Percentiles rank a stretch among this genome's conserved stretches.
Conservation (phyloP, 2,797 vertebrate species). For the Sebastes hubbsi region DNA sequence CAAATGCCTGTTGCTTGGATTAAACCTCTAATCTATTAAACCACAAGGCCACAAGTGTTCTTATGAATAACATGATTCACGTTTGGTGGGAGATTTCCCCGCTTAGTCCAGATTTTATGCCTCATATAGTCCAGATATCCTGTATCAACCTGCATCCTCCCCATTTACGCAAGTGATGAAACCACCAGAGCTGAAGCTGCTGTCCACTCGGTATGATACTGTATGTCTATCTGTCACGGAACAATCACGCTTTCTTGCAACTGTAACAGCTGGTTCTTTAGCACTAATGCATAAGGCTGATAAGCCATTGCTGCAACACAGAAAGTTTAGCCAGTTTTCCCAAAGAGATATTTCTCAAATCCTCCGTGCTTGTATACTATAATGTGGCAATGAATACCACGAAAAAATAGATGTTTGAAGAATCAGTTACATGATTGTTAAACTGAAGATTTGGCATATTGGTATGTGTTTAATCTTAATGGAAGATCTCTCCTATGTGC, state of each 20-base stretch:
- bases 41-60: background rate
- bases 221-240: background rate
- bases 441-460: background rate
- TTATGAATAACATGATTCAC: background rate
- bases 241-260: background rate
- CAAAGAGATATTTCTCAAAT: constrained; percentile 1
- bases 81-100: background rate
- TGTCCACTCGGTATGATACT: background rate
- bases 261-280: background rate
- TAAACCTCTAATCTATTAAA: background rate
- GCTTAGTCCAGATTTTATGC: background rate
- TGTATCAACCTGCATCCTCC: background rate
- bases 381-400: background rate
- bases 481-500: background rate
- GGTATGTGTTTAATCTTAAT: background rate
- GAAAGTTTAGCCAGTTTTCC: background rate
- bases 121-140: background rate
- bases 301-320: background rate
- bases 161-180: background rate
- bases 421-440: background rate
- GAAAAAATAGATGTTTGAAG: background rate
- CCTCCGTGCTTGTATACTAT: background rate
- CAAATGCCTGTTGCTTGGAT: background rate
- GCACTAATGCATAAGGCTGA: background rate
- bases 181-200: background rate